Conservation (phyloP, 2,888 invertebrate species). For the Trimorus sp. region DNA sequence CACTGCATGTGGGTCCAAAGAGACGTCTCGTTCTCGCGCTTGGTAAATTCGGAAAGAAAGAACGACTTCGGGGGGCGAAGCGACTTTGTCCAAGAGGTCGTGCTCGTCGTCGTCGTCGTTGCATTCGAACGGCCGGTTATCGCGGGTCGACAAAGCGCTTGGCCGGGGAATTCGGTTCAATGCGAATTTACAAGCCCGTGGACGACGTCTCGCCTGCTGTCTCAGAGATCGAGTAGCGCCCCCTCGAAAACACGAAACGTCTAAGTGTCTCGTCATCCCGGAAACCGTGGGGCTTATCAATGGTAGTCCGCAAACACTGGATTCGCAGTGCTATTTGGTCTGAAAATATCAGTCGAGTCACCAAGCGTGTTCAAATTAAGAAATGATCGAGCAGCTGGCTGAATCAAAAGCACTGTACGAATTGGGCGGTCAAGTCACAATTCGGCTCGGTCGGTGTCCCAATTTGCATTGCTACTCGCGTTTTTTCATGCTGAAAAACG, state of each 20-base stretch:
- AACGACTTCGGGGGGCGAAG: no score
- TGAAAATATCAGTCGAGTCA: constrained; percentile 70
- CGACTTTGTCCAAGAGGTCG: no score
- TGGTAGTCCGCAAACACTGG: constrained; percentile 68
- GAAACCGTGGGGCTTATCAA: constrained; percentile 38
- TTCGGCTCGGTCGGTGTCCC: background rate
- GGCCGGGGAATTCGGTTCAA: constrained; percentile 10
- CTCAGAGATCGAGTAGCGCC: constrained; percentile 12
- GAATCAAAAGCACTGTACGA: constrained; percentile 46
- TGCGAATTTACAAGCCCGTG: constrained; percentile 15
- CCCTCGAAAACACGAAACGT: constrained; percentile 18
- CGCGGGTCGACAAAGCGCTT: no score
- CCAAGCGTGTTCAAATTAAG: constrained; percentile 9
- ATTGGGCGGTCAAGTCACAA: constrained; percentile 19
- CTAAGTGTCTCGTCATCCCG: constrained; percentile 27
- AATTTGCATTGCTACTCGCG: no score
- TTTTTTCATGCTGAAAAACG: no score
- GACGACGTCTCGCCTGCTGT: constrained; percentile 1
- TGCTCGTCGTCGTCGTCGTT: background rate
- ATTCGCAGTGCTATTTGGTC: constrained; percentile 72
- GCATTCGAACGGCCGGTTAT: no score
- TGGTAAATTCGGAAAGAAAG: no score
- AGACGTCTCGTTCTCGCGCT: background rate
- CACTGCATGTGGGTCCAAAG: background rate
- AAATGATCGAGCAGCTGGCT: constrained; percentile 48